Evolutionary conservation across 2,888 invertebrate species (phyloP).

Genomic region (Cylindroiulus punctatus): DNA sequence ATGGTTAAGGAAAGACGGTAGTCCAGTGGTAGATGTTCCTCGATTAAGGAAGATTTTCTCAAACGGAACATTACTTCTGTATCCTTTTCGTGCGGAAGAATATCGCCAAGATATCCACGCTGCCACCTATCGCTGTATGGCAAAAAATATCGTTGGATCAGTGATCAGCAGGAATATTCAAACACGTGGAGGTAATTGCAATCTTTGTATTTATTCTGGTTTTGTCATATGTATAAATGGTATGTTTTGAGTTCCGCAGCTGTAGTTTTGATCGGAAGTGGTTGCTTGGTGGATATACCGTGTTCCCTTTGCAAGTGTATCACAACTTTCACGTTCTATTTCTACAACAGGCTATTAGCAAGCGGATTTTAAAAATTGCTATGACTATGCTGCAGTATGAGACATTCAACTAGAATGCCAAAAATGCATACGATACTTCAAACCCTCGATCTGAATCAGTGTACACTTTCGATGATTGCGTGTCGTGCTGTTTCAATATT

Average conservation of each 20-base stretch:
- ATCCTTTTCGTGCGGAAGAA: slow-evolving; percentile 61
- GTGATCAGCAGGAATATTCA: slow-evolving; percentile 63
- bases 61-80: slow-evolving; percentile 60
- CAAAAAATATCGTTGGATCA: slow-evolving; percentile 62
- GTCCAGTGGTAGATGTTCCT: slow-evolving; percentile 89
- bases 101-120: slow-evolving; percentile 62
- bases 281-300: no score
- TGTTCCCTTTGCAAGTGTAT: no score
- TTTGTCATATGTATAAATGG: background rate
- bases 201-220: slow-evolving; percentile 12
- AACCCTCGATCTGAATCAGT: no score
- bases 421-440: no score
- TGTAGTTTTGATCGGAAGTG: no score
- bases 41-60: slow-evolving; percentile 79
- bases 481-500: background rate
- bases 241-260: no score
- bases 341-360: no score
- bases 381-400: no score
- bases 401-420: no score
- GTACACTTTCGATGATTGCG: background rate
- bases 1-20: slow-evolving; percentile 91
- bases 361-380: no score
- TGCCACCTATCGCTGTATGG: slow-evolving; percentile 63
- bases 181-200: slow-evolving; percentile 63
- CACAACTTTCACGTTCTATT: no score